phyloP scores from a whole-genome alignment of 37 sponge, comb jelly and placozoan genomes.

The Aplysina aerophoba region DNA sequence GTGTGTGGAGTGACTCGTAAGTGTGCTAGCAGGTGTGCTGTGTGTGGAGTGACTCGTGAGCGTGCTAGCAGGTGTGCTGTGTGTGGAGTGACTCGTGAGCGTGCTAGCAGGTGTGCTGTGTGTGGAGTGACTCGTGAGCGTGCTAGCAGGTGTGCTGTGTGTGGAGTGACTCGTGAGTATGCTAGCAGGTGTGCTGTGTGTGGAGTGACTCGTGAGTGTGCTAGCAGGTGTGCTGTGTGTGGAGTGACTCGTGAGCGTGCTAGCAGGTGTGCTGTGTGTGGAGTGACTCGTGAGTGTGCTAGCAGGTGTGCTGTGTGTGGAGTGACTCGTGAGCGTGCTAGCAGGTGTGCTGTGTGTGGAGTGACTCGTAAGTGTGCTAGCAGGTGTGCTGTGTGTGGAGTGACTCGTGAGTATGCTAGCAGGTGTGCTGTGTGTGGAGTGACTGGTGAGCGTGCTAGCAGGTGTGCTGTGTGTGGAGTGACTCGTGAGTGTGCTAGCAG shows the following conservation, averaged over 20 bases:
- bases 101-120: not conserved
- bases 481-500: not conserved
- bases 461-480: not conserved
- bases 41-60: too few relatives aligned
- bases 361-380: too few relatives aligned
- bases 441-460: too few relatives aligned
- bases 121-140: too few relatives aligned
- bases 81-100: not conserved
- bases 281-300: too few relatives aligned
- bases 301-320: slow-evolving; percentile 1
- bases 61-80: slow-evolving; percentile 33
- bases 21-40: not conserved
- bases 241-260: not conserved
- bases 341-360: too few relatives aligned
- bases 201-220: too few relatives aligned
- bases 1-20: not conserved
- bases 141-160: slow-evolving; percentile 27
- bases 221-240: slow-evolving; percentile 20
- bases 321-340: not conserved
- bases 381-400: slow-evolving; percentile 2
- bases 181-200: not conserved
- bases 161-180: not conserved
- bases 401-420: not conserved
- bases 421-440: too few relatives aligned
- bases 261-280: not conserved